Conservation (phyloP, 2,797 vertebrate genomes). For the Danionella dracula region DNA sequence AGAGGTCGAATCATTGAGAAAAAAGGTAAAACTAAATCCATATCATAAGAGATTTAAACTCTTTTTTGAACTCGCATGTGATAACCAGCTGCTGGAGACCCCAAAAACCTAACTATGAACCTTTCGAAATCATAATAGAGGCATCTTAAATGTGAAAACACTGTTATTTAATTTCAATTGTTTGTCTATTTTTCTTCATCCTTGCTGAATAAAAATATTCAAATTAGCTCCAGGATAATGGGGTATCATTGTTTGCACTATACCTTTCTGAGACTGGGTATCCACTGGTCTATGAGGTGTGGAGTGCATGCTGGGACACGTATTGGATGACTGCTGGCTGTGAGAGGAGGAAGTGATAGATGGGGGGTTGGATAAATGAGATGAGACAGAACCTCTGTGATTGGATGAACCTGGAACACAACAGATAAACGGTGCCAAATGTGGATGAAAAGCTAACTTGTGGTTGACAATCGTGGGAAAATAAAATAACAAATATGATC, state of each 20-base stretch:
- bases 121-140: too few species aligned
- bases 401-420: conserved; percentile 59
- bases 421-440: neutral
- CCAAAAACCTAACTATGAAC: too few species aligned
- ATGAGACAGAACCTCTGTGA: conserved; percentile 48
- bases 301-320: conserved; percentile 61
- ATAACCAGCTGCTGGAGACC: too few species aligned
- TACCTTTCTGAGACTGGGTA: conserved; percentile 65
- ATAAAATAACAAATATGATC: neutral
- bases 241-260: too few species aligned
- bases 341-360: conserved; percentile 62
- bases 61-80: too few species aligned
- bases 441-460: neutral
- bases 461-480: neutral
- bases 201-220: neutral
- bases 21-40: too few species aligned
- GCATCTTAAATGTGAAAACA: too few species aligned
- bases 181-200: neutral
- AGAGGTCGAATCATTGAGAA: too few species aligned
- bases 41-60: too few species aligned
- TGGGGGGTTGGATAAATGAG: conserved; percentile 59
- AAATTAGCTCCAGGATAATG: too few species aligned
- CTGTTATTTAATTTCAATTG: too few species aligned
- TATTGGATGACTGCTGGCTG: conserved; percentile 56
- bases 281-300: conserved; percentile 52